Percentiles rank a stretch among this genome's conserved stretches.
Conservation (phyloP, 2,888 invertebrate species). For the Timema cristinae region DNA sequence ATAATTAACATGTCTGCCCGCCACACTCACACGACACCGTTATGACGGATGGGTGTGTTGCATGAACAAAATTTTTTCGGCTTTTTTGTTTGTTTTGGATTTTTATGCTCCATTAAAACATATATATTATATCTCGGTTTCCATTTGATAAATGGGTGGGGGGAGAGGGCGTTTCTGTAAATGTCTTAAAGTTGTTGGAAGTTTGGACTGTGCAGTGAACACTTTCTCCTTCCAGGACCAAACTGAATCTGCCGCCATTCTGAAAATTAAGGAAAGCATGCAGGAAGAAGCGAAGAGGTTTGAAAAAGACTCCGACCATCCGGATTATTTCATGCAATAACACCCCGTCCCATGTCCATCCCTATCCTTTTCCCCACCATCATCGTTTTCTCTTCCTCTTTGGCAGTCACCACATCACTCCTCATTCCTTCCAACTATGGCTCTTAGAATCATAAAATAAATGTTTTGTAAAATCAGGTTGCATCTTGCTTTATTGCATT, state of each 20-base stretch:
- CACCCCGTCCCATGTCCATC: slow-evolving; percentile 32
- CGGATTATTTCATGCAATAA: slow-evolving; percentile 97
- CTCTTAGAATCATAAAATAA: slow-evolving; percentile 29
- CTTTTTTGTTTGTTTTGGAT: slow-evolving; percentile 22
- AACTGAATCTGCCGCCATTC: slow-evolving; percentile 98
- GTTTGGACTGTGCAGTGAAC: slow-evolving; percentile 35
- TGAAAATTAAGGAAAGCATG: slow-evolving; percentile 99
- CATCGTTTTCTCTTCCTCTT: slow-evolving; percentile 20
- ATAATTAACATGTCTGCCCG: slow-evolving; percentile 34
- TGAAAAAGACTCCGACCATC: slow-evolving; percentile 95
- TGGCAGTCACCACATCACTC: slow-evolving; percentile 27
- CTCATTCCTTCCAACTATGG: slow-evolving; percentile 20
- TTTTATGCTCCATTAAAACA: slow-evolving; percentile 18
- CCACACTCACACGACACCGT: slow-evolving; percentile 32
- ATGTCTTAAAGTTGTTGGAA: slow-evolving; percentile 31
- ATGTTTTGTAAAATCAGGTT: slow-evolving; percentile 33
- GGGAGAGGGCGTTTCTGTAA: slow-evolving; percentile 24
- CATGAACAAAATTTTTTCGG: slow-evolving; percentile 33
- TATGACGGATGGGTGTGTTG: slow-evolving; percentile 34
- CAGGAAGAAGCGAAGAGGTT: slow-evolving; percentile 99
- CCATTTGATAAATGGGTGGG: slow-evolving; percentile 21
- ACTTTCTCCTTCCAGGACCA: slow-evolving; percentile 56
- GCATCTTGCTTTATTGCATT: slow-evolving; percentile 28
- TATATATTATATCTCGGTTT: slow-evolving; percentile 17
- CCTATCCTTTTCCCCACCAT: slow-evolving; percentile 23